These are phyloP conservation scores for Oenanthe melanoleuca DNA, from an alignment of 2,113 vertebrate genomes.

Conservation along the genomic window DNA sequence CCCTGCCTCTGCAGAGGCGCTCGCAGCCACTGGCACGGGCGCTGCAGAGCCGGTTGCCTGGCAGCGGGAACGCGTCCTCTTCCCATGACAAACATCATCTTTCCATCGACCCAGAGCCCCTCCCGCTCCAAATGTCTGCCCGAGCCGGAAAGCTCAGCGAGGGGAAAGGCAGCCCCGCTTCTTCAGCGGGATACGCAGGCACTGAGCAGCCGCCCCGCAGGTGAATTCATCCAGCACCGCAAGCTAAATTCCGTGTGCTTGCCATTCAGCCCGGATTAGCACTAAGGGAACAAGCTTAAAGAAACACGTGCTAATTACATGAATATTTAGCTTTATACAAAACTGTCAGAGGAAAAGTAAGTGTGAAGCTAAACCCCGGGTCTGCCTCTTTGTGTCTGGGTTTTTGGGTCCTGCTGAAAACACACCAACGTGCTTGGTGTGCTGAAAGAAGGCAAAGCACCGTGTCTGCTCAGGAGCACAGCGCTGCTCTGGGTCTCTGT, in stretches of 20 bases:
- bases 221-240: not conserved
- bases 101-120: constrained; percentile 12
- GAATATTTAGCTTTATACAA: not conserved
- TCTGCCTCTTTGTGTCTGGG: not conserved
- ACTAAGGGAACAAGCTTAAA: not conserved
- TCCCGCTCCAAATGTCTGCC: not conserved
- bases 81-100: constrained; percentile 1
- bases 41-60: constrained; percentile 62
- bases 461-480: not conserved
- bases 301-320: not conserved
- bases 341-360: not conserved
- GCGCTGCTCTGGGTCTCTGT: not conserved
- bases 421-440: not conserved
- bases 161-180: not conserved
- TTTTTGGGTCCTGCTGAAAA: not conserved
- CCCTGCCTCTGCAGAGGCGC: constrained; percentile 65
- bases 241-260: not conserved
- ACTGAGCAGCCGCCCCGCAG: not conserved
- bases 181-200: not conserved
- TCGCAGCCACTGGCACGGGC: constrained; percentile 42
- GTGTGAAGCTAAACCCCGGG: not conserved
- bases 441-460: not conserved
- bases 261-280: not conserved
- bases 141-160: not conserved
- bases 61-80: constrained; percentile 47